A percentile compares a stretch with the other conserved stretches of the same genome.
Conservation (phyloP, 2,888 invertebrate species). For the Strigamia maritima region DNA sequence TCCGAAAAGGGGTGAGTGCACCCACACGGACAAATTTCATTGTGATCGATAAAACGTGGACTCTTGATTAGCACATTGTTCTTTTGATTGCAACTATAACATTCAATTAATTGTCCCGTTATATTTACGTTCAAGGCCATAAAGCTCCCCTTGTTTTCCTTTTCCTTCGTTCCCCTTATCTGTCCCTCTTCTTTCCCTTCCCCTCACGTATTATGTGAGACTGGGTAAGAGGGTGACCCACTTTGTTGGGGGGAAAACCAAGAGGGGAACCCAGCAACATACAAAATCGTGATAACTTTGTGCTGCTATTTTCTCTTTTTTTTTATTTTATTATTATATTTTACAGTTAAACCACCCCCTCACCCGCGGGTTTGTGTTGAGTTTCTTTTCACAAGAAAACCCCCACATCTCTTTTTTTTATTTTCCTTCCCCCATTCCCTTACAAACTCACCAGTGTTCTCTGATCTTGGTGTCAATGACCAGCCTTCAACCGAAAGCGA, state of each 20-base stretch:
- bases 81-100: slow-evolving; percentile 1
- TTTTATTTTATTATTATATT: background rate
- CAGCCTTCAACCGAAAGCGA: slow-evolving; percentile 32
- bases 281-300: slow-evolving; percentile 12
- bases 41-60: background rate
- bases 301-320: background rate
- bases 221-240: slow-evolving; percentile 34
- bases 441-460: background rate
- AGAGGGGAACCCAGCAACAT: background rate
- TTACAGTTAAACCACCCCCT: background rate
- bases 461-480: slow-evolving; percentile 11
- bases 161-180: background rate
- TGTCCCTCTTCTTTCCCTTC: background rate
- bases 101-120: slow-evolving; percentile 27
- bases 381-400: background rate
- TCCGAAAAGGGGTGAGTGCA: slow-evolving; percentile 13
- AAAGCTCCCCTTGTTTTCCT: slow-evolving; percentile 10
- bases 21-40: background rate
- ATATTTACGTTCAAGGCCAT: slow-evolving; percentile 30
- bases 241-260: slow-evolving; percentile 18
- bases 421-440: background rate
- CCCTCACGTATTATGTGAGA: slow-evolving; percentile 23
- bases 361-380: background rate
- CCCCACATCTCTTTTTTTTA: background rate
- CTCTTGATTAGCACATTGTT: background rate